Base-by-base conservation (phyloP, 2,113 vertebrate genomes). In the Pterocles burchelli region DNA sequence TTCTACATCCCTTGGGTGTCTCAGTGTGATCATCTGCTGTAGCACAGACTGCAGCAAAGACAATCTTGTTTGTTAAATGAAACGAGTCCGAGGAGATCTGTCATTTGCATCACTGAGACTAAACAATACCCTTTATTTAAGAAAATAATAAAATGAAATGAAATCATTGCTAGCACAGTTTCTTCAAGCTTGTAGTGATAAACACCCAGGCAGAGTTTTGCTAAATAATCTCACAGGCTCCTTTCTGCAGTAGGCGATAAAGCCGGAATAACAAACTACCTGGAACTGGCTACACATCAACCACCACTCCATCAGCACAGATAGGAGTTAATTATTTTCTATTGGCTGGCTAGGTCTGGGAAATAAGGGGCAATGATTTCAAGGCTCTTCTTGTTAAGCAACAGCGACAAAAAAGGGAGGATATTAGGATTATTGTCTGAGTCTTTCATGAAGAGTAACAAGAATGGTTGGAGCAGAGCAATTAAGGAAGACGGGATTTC, bases 241-340 rank as follows among this genome's bases (percentile, higher is more conserved):
- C 51, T 81, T 95, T 92, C 96, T 97, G 97, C 95, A 88, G 93
- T 54, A 90, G 91, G 70, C 0, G 95, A 97, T 96, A 96, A 97
- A 97, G 92, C 72, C 49, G 76, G 77, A 94, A 91, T 92, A 96
- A 95, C 95, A 96, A 96, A 94, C 94, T 95, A 96, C 94, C 95
- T 95, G 91, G 36, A 95, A 88, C 91, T 92, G 93, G 81, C 90
- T 93, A 65, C 58, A 66, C 46, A 96, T 61, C 84, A 97, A 88
- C 68, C 78, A 66, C 62, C 61, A n/a, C 49, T 83, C 93, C 7
- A 15, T 88, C 91, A 67, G 86, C 65, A 52, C 73, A 93, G 97
- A 97, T 90, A 97, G 95, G 86, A 96, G 78, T 83, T 95, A 97
- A 97, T 97, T 97, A 96, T 96, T 96, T 97, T 76, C 94, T 77